Base-by-base conservation (phyloP, 2,888 invertebrate species). In the Gortyna flavago region DNA sequence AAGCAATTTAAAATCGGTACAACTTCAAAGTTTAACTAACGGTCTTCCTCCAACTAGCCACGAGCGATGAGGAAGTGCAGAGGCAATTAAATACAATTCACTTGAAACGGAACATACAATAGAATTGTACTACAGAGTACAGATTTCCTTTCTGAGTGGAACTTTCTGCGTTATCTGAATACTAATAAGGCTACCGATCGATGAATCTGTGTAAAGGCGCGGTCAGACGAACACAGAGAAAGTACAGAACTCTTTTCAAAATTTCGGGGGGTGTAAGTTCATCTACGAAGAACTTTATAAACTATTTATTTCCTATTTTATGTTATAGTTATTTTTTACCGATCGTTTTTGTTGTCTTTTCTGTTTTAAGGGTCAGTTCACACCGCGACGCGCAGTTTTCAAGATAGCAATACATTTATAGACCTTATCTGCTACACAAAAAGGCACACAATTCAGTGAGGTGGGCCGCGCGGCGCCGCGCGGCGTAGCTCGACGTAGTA, bases 101-200 rank as follows among this genome's bases (percentile, higher is more conserved):
- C 71, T 79, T 72, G 71, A 81, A 84, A 85, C 77, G 77, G 78
- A 84, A 87, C 80, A 81, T 75, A 80, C 81, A 86, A 87, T 85
- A 85, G 77, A 76, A 85, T 85, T 86, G 83, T 88, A 81, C 67
- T 79, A 86, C 84, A 81, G 87, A 74, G 48, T 82, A 86, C 82
- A 84, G 88, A 89, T 91, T 90, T 91, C 88, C 89, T 86, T 90
- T 87, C 73, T 71, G 83, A 86, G 87, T 88, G 89, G 89, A 91
- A 88, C 90, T 89, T 77, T 83, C 77, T 76, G 85, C 85, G 87
- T 81, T 83, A 81, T 81, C 85, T 84, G 90, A 90, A 90, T 91
- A 80, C 75, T 81, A 91, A 91, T 89, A 65, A 41, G 59, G 48
- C 66, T 74, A 61, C 65, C 72, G 81, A 80, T 87, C 76, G 80